Conservation (phyloP, 2,797 vertebrate genomes). For the Lepus townsendii region DNA sequence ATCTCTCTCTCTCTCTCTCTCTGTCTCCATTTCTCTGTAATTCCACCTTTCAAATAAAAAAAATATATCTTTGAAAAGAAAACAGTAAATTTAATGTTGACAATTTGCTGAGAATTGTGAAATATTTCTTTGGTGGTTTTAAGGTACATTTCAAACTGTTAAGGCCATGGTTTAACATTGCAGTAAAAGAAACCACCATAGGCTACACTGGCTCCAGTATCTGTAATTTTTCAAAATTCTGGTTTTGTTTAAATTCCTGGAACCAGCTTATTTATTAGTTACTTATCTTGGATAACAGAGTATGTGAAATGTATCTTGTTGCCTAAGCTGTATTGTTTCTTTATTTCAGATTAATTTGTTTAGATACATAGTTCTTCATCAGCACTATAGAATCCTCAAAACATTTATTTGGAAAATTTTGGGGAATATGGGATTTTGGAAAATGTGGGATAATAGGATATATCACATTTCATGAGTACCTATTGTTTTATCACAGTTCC, state of each 20-base stretch:
- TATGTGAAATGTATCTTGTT: neutral
- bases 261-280: neutral
- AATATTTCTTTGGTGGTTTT: slow-evolving; percentile 12
- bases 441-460: neutral
- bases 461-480: slow-evolving; percentile 3
- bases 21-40: too few species aligned
- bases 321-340: neutral
- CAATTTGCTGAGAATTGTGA: neutral
- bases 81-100: too few species aligned
- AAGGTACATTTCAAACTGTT: neutral
- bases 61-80: too few species aligned
- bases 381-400: neutral
- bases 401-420: neutral
- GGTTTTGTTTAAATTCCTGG: neutral
- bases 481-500: slow-evolving; percentile 10
- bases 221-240: neutral
- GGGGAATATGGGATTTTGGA: neutral
- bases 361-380: neutral
- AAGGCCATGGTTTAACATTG: neutral
- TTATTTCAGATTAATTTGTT: slow-evolving; percentile 28
- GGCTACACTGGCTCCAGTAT: neutral
- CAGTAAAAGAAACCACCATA: neutral
- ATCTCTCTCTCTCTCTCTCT: too few species aligned
- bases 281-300: neutral
- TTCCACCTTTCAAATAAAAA: too few species aligned